Conservation (phyloP, 2,797 vertebrate species). For the Pantherophis vulpinus region DNA sequence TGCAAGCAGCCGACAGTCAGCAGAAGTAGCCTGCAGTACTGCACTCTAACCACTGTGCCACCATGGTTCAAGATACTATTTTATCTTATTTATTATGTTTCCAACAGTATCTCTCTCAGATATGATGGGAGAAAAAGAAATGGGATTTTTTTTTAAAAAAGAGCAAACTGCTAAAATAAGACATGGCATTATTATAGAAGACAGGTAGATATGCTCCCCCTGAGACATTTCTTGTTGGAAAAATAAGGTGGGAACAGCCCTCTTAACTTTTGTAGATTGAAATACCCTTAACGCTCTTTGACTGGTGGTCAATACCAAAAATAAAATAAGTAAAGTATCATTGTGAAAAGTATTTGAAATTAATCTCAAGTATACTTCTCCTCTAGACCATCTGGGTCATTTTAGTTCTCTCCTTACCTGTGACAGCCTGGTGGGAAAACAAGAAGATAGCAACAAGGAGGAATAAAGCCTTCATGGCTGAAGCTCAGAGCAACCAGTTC, state of each 20-base stretch:
- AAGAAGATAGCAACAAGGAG: not conserved
- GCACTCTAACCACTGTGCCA: no score
- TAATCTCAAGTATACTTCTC: not conserved
- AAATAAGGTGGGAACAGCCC: no score
- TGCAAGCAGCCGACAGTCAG: no score
- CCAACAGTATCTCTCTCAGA: not conserved
- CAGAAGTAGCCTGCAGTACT: no score
- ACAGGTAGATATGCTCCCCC: not conserved
- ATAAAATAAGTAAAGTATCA: not conserved
- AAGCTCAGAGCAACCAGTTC: not conserved
- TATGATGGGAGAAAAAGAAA: not conserved
- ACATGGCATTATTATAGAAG: not conserved
- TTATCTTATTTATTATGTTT: not conserved
- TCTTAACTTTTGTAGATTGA: not conserved
- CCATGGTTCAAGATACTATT: not conserved
- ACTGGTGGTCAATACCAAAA: not conserved
- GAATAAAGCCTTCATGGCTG: not conserved
- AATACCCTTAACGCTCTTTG: not conserved
- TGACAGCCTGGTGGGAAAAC: not conserved
- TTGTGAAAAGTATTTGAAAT: not conserved
- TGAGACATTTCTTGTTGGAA: not conserved
- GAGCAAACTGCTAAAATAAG: not conserved
- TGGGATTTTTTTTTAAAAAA: not conserved
- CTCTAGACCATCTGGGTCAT: not conserved
- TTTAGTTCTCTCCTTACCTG: conserved; percentile 4